These are phyloP conservation scores for Alosa sapidissima DNA, from an alignment of 2,797 vertebrate genomes.

Conservation along the genomic window DNA sequence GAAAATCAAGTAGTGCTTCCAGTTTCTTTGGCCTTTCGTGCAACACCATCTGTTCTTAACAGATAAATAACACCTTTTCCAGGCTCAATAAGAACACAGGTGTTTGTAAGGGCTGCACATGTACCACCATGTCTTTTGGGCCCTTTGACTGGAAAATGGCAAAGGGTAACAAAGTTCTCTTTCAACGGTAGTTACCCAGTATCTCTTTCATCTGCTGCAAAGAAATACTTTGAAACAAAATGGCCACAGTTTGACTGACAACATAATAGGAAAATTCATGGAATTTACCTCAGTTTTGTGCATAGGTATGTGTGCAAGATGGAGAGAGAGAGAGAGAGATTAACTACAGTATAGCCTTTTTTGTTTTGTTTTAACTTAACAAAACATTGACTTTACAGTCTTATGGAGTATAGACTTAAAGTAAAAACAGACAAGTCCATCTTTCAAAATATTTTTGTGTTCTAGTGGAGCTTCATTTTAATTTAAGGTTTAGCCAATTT, in stretches of 20 bases:
- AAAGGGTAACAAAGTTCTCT: not conserved
- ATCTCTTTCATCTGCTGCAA: not conserved
- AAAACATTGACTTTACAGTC: not conserved
- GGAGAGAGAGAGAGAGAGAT: not conserved
- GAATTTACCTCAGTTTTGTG: not conserved
- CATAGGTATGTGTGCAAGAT: not conserved
- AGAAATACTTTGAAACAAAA: not conserved
- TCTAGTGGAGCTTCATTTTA: not conserved
- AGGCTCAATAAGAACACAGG: not conserved
- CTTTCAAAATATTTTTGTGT: not conserved
- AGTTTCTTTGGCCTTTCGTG: not conserved
- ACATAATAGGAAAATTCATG: not conserved
- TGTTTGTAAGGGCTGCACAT: not conserved
- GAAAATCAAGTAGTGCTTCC: not conserved
- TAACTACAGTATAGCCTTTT: not conserved
- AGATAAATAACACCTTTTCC: not conserved
- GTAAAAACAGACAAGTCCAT: not conserved
- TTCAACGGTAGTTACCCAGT: not conserved
- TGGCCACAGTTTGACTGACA: not conserved
- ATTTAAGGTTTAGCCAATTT: not conserved
- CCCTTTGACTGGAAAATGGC: not conserved
- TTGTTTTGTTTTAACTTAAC: not conserved
- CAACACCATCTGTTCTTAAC: constrained; percentile 7
- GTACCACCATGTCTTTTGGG: not conserved
- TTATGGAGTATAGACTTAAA: not conserved